phyloP scores from a whole-genome alignment of 2,888 invertebrate species.

The Amphipoea oculea region DNA sequence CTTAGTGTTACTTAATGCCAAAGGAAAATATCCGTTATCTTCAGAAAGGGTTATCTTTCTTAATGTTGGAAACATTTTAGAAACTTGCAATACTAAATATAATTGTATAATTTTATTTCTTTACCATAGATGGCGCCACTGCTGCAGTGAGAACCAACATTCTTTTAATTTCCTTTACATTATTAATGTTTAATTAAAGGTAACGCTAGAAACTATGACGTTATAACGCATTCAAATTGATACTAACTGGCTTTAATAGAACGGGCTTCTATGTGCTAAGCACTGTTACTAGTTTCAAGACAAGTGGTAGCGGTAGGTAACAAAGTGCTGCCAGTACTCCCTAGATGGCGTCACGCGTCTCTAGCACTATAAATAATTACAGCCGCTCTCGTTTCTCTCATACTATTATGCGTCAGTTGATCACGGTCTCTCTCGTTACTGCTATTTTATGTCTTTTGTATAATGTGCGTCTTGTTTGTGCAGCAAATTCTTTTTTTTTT shows the following conservation, averaged over 20 bases:
- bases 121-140: conserved; percentile 14
- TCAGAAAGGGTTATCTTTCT: too few relatives aligned
- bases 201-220: not conserved
- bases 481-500: too few relatives aligned
- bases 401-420: not conserved
- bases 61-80: not conserved
- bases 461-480: too few relatives aligned
- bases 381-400: not conserved
- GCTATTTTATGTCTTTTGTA: too few relatives aligned
- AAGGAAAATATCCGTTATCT: not conserved
- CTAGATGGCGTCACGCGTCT: too few relatives aligned
- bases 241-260: not conserved
- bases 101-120: conserved; percentile 1
- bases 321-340: not conserved
- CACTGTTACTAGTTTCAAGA: conserved; percentile 3
- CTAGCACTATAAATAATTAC: too few relatives aligned
- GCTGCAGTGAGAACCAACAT: not conserved
- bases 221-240: too few relatives aligned
- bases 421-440: not conserved
- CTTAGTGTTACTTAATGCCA: not conserved
- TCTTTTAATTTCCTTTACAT: not conserved
- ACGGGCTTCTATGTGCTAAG: not conserved
- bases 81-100: conserved; percentile 22
- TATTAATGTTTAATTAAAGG: not conserved
- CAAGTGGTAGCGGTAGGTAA: too few relatives aligned